These are phyloP conservation scores for Drosophila mauritiana DNA, from an alignment of 1,140 invertebrate species.

Conservation along the genomic window DNA sequence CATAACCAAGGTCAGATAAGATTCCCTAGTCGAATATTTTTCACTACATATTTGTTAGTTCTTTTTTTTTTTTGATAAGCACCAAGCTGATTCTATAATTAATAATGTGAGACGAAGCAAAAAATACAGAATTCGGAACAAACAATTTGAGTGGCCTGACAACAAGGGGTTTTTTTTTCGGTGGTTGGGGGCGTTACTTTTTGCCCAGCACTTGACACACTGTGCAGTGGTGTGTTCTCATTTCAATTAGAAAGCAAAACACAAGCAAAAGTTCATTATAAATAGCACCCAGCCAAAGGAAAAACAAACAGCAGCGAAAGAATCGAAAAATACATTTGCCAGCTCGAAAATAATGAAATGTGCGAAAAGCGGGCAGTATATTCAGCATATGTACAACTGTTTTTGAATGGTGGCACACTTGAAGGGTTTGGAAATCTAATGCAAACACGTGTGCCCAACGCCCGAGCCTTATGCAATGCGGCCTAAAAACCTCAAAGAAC, in stretches of 20 bases:
- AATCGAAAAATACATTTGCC: slow-evolving; percentile 43
- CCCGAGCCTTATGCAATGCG: slow-evolving; percentile 56
- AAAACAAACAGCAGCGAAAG: slow-evolving; percentile 28
- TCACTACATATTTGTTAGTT: slow-evolving; percentile 14
- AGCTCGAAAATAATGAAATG: slow-evolving; percentile 37
- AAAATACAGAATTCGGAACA: slow-evolving; percentile 12
- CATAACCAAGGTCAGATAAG: slow-evolving; percentile 56
- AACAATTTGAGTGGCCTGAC: slow-evolving; percentile 38
- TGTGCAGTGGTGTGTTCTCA: slow-evolving; percentile 56
- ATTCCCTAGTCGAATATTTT: slow-evolving; percentile 27
- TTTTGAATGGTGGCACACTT: slow-evolving; percentile 55
- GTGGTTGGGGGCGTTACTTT: slow-evolving; percentile 5
- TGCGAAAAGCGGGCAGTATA: slow-evolving; percentile 10
- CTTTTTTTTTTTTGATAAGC: slow-evolving; percentile 44
- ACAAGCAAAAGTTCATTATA: slow-evolving; percentile 66
- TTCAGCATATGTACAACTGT: slow-evolving; percentile 5
- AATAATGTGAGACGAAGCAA: slow-evolving; percentile 33
- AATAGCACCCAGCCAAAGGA: slow-evolving; percentile 59
- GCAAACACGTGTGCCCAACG: slow-evolving; percentile 55
- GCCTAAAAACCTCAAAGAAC: neutral
- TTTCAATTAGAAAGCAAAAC: slow-evolving; percentile 65
- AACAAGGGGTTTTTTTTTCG: slow-evolving; percentile 8
- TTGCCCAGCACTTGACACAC: slow-evolving; percentile 40
- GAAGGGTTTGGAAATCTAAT: slow-evolving; percentile 75
- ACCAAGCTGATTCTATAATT: slow-evolving; percentile 39